Base-by-base conservation (phyloP, 2,113 vertebrate genomes). In the Caracal caracal region DNA sequence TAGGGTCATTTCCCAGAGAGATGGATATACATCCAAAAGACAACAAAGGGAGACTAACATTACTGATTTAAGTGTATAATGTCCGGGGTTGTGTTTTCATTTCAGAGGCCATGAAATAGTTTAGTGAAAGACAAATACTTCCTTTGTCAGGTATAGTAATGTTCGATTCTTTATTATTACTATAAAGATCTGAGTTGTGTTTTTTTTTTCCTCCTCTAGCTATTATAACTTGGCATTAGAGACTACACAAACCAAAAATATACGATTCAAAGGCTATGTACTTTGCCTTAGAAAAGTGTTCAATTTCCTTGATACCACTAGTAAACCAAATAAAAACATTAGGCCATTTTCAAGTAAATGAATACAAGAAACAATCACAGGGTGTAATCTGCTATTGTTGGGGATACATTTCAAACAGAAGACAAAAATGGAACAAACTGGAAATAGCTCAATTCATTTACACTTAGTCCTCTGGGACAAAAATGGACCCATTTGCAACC, bases 401-500 rank as follows among this genome's bases (percentile, higher is more conserved):
- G 88, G 51, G n/a, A 79, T 40, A 73, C 28, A 51, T 68, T 84
- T 85, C 79, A 93, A 82, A 92, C 26, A 81, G 71, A 84, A 84
- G 73, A 91, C 26, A 37, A 94, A 95, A 87, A 56, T 30, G 63
- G 90, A 95, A 84, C 68, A 82, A 88, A 83, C 47, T 33, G 24
- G 43, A 96, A 93, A 92, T 81, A 94, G 71, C 59, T 68, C 33
- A 28, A 71, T 91, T 56, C 65, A 88, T 91, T 81, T 61, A 80
- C 5, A 43, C 22, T 65, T 47, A n/a, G 37, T 95, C 95, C 81
- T 83, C 51, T 20, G 82, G n/a, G 75, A 96, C 82, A 66, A 65
- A 88, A 91, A 71, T 22, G 79, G 88, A 59, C 68, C 78, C 79
- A 93, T 87, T 93, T 93, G 68, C 86, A 95, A 40, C 35, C 66